Evolutionary conservation across 1,140 invertebrate genomes (phyloP).

Genomic region (Zaprionus davidi): DNA sequence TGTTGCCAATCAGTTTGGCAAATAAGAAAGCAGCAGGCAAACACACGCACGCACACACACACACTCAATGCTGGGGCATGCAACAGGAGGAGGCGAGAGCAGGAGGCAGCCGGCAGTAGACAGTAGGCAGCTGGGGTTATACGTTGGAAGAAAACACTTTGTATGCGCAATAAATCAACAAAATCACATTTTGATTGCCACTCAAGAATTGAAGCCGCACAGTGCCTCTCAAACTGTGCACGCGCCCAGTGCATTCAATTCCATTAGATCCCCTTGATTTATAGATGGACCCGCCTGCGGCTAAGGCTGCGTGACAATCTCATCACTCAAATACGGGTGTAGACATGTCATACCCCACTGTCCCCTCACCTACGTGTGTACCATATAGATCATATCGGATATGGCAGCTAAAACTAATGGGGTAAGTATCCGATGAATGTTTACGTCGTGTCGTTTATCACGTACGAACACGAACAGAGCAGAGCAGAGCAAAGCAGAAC

Average conservation of each 20-base stretch:
- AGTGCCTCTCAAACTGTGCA: background rate
- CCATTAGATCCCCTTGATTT: constrained; percentile 3
- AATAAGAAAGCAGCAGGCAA: constrained; percentile 11
- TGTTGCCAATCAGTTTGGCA: constrained; percentile 40
- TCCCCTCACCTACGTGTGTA: background rate
- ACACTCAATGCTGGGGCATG: background rate
- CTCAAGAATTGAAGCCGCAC: background rate
- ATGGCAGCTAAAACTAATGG: background rate
- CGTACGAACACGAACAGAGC: background rate
- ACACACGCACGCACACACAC: constrained; percentile 18
- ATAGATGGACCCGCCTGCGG: constrained; percentile 8
- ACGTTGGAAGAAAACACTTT: background rate
- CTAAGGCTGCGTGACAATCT: background rate
- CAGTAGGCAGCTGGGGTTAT: background rate
- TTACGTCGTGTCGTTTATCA: background rate
- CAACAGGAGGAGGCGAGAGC: background rate
- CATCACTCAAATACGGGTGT: background rate
- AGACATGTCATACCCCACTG: background rate
- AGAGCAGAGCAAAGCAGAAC: background rate
- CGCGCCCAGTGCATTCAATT: background rate
- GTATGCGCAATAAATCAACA: constrained; percentile 44
- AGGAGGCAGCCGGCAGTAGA: background rate
- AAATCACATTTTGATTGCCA: constrained; percentile 49
- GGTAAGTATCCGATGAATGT: background rate
- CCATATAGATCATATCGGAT: constrained; percentile 3